Conservation (phyloP, 2,797 vertebrate species). For the Babyrousa celebensis region DNA sequence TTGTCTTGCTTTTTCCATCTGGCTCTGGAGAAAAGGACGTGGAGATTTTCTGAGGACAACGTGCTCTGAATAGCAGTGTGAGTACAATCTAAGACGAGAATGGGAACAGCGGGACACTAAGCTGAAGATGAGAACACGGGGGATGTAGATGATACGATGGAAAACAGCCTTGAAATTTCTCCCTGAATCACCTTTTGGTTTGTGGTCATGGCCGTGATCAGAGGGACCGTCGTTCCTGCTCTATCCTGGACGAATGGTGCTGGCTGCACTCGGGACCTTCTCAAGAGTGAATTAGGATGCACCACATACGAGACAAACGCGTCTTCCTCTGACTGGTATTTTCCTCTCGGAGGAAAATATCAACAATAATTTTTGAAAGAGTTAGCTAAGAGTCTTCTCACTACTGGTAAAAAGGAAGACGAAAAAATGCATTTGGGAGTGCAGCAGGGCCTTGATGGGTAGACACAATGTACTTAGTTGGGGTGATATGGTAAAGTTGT, state of each 20-base stretch:
- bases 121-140: not conserved
- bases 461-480: not conserved
- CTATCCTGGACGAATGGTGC: not conserved
- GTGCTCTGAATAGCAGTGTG: not conserved
- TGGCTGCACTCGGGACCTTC: not conserved
- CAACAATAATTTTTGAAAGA: not conserved
- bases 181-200: not conserved
- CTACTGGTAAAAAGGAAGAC: not conserved
- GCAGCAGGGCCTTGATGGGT: too few relatives aligned
- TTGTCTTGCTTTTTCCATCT: not conserved
- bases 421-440: not conserved
- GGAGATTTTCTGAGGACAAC: constrained; percentile 27
- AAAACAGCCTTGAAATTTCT: not conserved
- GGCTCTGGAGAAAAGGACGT: not conserved
- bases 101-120: not conserved
- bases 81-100: not conserved
- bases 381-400: not conserved
- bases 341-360: not conserved
- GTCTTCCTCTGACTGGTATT: not conserved
- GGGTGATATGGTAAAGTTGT: not conserved
- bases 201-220: not conserved
- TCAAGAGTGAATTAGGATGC: not conserved
- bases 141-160: not conserved
- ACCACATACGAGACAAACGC: not conserved
- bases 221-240: not conserved